Evolutionary conservation across 1,140 invertebrate species (phyloP).

Genomic region (Philopotamus ludificatus): DNA sequence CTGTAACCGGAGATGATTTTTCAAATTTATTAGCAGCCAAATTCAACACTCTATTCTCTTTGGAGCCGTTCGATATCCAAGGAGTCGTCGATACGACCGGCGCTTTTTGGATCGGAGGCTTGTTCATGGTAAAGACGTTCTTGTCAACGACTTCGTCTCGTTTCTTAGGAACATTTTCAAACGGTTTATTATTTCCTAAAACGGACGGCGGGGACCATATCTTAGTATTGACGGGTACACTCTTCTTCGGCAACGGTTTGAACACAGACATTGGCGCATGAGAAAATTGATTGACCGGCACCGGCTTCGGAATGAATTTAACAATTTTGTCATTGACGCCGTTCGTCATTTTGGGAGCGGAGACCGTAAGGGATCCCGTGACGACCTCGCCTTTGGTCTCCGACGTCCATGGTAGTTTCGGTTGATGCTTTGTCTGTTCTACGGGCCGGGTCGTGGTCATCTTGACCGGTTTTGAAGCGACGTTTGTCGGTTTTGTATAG

Average conservation of each 20-base stretch:
- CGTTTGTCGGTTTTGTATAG: constrained; percentile 39
- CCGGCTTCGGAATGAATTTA: constrained; percentile 55
- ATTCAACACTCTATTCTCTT: constrained; percentile 48
- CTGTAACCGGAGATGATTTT: constrained; percentile 41
- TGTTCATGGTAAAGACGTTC: constrained; percentile 18
- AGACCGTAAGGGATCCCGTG: constrained; percentile 51
- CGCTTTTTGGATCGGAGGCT: constrained; percentile 29
- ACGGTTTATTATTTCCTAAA: constrained; percentile 45
- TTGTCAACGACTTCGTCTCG: constrained; percentile 16
- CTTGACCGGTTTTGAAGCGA: constrained; percentile 33
- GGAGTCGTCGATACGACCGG: constrained; percentile 43
- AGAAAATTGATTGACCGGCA: constrained; percentile 67
- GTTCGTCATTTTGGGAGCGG: constrained; percentile 43
- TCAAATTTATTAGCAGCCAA: constrained; percentile 54
- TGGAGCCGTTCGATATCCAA: constrained; percentile 46
- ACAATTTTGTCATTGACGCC: constrained; percentile 18
- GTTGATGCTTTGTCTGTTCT: constrained; percentile 43
- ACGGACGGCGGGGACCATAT: constrained; percentile 54
- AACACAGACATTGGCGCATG: constrained; percentile 72
- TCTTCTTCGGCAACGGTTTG: constrained; percentile 58
- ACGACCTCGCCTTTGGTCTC: constrained; percentile 46
- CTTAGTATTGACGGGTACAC: constrained; percentile 44
- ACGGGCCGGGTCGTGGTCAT: neutral
- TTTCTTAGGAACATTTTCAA: constrained; percentile 31
- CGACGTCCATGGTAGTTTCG: constrained; percentile 49